phyloP scores from a whole-genome alignment of 2,113 vertebrate species.

The Tiliqua scincoides region DNA sequence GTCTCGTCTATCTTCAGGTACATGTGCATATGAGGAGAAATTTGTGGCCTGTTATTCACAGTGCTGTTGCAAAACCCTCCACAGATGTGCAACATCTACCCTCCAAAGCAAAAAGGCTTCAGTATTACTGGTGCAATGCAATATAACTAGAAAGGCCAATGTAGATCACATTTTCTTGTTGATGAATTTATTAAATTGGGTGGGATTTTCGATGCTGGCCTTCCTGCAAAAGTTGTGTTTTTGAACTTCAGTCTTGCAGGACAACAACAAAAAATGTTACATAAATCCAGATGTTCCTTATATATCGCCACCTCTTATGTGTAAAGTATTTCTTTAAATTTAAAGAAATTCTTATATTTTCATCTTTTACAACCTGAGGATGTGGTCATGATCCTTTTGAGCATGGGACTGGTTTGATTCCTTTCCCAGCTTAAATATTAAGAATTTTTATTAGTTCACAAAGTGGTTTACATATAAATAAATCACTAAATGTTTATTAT shows the following conservation, averaged over 20 bases:
- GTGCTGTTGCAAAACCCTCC: too few species aligned
- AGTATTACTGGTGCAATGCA: not conserved
- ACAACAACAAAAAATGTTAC: not conserved
- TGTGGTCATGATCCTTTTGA: too few species aligned
- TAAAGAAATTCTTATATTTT: too few species aligned
- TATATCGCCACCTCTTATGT: too few species aligned
- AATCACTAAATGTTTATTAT: too few species aligned
- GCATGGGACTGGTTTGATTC: too few species aligned
- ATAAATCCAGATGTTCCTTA: not conserved
- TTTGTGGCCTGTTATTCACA: not conserved
- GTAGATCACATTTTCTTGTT: not conserved
- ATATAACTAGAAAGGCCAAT: not conserved
- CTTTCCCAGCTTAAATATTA: too few species aligned
- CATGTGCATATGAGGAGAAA: not conserved
- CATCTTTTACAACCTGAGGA: too few species aligned
- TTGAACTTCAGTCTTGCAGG: not conserved
- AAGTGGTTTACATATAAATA: too few species aligned
- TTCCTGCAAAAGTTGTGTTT: not conserved
- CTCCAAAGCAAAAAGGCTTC: not conserved
- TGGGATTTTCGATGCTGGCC: not conserved
- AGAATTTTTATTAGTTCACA: too few species aligned
- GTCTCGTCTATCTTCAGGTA: not conserved
- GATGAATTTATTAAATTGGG: not conserved
- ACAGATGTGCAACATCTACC: too few species aligned
- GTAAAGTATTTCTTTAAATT: slow-evolving; percentile 24